Percentiles rank a stretch among this genome's conserved stretches.
phyloP scores from a whole-genome alignment of 2,888 invertebrate species.

The Therioaphis trifolii region DNA sequence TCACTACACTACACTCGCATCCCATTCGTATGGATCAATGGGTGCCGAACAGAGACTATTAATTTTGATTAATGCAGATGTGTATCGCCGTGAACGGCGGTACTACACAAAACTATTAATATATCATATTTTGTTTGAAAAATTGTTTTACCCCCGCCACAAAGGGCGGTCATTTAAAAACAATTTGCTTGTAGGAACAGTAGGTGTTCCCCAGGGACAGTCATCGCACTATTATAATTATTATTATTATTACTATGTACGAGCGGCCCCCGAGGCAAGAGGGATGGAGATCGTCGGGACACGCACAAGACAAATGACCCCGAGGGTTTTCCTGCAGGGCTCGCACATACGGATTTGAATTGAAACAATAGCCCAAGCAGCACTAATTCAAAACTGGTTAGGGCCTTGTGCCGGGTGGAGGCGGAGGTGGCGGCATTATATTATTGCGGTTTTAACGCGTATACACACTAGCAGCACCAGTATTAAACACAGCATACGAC shows the following conservation, averaged over 20 bases:
- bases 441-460: slow-evolving; percentile 53
- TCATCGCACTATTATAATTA: background rate
- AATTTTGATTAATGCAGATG: background rate
- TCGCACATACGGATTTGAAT: slow-evolving; percentile 43
- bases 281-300: background rate
- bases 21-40: background rate
- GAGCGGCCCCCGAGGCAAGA: slow-evolving; percentile 26
- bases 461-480: background rate
- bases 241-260: background rate
- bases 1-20: background rate
- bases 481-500: background rate
- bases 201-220: slow-evolving; percentile 53
- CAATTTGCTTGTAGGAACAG: slow-evolving; percentile 49
- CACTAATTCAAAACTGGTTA: slow-evolving; percentile 59
- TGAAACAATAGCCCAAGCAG: slow-evolving; percentile 60
- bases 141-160: slow-evolving; percentile 22
- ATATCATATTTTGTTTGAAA: slow-evolving; percentile 16
- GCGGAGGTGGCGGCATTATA: background rate
- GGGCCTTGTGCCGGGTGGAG: background rate
- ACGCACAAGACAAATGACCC: slow-evolving; percentile 55
- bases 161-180: slow-evolving; percentile 57
- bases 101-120: slow-evolving; percentile 32
- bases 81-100: background rate
- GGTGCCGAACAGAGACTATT: background rate
- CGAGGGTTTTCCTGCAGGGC: slow-evolving; percentile 30